Evolutionary conservation across 2,888 invertebrate species (phyloP), one percentile per base, ranked within the genome.

Genomic region (Ichneumoninae sp.): DNA sequence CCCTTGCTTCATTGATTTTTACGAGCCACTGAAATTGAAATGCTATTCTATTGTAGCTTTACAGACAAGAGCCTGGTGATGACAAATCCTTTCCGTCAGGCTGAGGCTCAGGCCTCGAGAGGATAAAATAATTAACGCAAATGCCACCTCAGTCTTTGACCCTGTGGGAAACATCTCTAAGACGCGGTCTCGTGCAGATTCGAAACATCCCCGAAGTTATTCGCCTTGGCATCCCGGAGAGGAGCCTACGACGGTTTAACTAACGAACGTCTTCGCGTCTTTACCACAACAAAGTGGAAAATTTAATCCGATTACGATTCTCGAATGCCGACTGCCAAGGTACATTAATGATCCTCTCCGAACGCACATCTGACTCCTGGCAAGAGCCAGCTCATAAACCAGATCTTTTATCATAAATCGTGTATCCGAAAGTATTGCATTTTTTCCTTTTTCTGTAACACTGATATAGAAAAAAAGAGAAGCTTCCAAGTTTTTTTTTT

Each of bases 251-350:
- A 89, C 87, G 88, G 89, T 90, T 91, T 86, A 88, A 85, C 90
- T 91, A 91, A 91, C 91, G 90, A 91, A 91, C 91, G 90, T 91
- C 91, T 91, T 91, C 88, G 88, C 87, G 85, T 75, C 86, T 63
- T 33, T 65, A 79, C 91, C 91, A 91, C 91, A 91, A 91, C 91
- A 91, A 91, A 91, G 91, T 91, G 26, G 71, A 57, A 69, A 78
- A 82, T 85, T 80, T 90, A 91, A 91, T 90, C 91, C 90, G 88
- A 89, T 90, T 91, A 85, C 70, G 60, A 71, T 69, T 74, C 33
- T 26, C 22, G 57, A 57, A 22, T 57, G 57, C 22, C 57, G 57
- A 57, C 22, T 57, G 26, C 57, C 8, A 26, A 22, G 57, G 10
- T 22, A 57, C 22, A 13, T 57, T 57, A 57, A 57, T 57, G 57